Base-by-base conservation (phyloP, 64 coral and sea anemone genomes). In the Stichodactyla helianthus region DNA sequence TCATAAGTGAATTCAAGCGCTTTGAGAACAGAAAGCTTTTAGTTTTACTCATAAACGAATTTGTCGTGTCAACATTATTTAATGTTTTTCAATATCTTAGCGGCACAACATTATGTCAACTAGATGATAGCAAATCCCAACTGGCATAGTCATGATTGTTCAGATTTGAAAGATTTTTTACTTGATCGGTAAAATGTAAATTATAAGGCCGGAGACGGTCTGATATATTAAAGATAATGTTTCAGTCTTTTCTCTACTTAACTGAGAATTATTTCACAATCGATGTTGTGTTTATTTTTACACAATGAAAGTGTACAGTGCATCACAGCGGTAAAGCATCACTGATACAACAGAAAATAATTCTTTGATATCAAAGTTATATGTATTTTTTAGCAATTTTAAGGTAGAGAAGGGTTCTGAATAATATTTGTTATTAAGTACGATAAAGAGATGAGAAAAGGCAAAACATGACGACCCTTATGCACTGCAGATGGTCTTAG, bases 391-490 rank as follows among this genome's bases (percentile, higher is more conserved):
- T 74, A 74, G 26, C 68, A 26, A 74, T 74, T 74, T 14, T 13
- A 31, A 74, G 4, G 68, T 28, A 74, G 68, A 23, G 27, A 26
- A 23, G 11, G 10, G 23, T 5, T 74, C 5, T 74, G 10, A 31
- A 74, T 74, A 74, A 74, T 9, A 74, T 74, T 74, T n/a, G 22
- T 74, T 35, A 74, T 74, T 74, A 74, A 74, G 68, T 6, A 74
- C 27, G 25, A 35, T 74, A 27, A 74, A 74, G 26, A 74, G n/a
- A 31, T 13, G 68, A 74, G 7, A 74, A 74, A 74, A 74, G 25
- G 12, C 9, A 74, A 9, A 74, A 74, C 68, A 74, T 26, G 23
- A 31, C 26, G 2, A 27, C 68, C 25, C 17, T 27, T 12, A 35
- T 31, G 18, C 0, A 74, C 9, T 14, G 27, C 26, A 74, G 6